Evolutionary conservation across 2,797 vertebrate genomes (phyloP), one percentile per base, ranked within the genome.

Genomic region (Podarcis siculus): DNA sequence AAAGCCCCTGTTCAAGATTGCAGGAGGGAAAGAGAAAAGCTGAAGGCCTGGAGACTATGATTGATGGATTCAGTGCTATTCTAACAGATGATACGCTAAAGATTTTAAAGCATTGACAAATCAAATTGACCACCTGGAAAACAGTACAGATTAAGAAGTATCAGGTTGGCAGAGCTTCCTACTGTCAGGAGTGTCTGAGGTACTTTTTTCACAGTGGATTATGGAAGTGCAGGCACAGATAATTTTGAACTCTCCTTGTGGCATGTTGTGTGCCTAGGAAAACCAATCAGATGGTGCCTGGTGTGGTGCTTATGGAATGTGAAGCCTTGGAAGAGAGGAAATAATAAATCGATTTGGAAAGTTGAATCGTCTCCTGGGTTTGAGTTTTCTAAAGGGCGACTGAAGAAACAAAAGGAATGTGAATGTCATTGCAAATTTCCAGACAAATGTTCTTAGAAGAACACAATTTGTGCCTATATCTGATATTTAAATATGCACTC

Each of bases 201-300:
- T 88, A 37, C 82, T 94, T 94, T 90, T 93, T 90, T 79, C 91
- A 83, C 92, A 90, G 91, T 94, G 82, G 92, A 92, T 95, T 95
- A 92, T 93, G 90, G 93, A 0, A 85, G 90, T 90, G 88, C 72
- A 86, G 75, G 72, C 81, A 82, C 86, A 87, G 64, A 32, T 91
- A 88, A 88, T 95, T 90, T 17, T 89, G 86, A 91, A 82, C 82
- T 92, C 27, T 75, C 90, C 82, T 72, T 95, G 67, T 35, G 85
- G 55, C 73, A 19, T 55, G 77, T 80, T 90, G 66, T 90, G 86
- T 90, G 85, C 5, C 81, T 87, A 55, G 90, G 76, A 91, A 93
- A 87, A 27, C 69, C 71, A 87, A 55, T 88, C 73, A 86, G 49
- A 55, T 66, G 67, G 42, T 32, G 30, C 67, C 67, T 75, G 32